Conservation (phyloP, 1,140 invertebrate species). For the Hycleus phaleratus region DNA sequence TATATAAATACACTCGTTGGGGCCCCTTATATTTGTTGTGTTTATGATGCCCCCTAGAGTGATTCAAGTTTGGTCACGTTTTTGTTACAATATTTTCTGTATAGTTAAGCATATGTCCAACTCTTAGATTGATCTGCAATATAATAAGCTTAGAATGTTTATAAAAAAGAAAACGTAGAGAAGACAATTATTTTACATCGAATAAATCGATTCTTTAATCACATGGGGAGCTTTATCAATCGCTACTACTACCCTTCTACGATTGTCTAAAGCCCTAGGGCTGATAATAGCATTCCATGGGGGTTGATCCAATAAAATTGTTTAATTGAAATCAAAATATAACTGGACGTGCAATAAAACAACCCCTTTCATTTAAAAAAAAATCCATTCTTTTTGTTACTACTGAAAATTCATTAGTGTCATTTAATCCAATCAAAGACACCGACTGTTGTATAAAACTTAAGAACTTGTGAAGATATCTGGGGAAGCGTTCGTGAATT, state of each 20-base stretch:
- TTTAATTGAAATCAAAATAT: slow-evolving; percentile 32
- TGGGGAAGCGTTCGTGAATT: too few species aligned
- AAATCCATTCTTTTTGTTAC: neutral
- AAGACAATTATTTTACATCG: too few species aligned
- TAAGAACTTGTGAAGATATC: too few species aligned
- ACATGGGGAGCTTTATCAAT: too few species aligned
- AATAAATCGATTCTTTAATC: too few species aligned
- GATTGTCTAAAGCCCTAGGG: neutral
- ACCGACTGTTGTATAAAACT: neutral
- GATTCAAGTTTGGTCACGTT: slow-evolving; percentile 39
- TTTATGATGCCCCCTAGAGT: slow-evolving; percentile 36
- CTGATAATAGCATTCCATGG: slow-evolving; percentile 29
- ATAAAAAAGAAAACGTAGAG: too few species aligned
- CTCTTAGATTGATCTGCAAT: too few species aligned
- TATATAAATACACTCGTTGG: slow-evolving; percentile 1
- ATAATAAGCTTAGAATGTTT: slow-evolving; percentile 30
- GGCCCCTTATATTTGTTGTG: slow-evolving; percentile 34
- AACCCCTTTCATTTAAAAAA: neutral
- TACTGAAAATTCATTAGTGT: neutral
- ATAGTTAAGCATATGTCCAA: slow-evolving; percentile 31
- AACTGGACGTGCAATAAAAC: slow-evolving; percentile 4
- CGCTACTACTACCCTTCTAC: too few species aligned
- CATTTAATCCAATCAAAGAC: neutral
- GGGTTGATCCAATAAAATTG: slow-evolving; percentile 24
- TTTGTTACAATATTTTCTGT: slow-evolving; percentile 36